Evolutionary conservation across 2,888 invertebrate genomes (phyloP).

Genomic region (Mycalesis mineus): DNA sequence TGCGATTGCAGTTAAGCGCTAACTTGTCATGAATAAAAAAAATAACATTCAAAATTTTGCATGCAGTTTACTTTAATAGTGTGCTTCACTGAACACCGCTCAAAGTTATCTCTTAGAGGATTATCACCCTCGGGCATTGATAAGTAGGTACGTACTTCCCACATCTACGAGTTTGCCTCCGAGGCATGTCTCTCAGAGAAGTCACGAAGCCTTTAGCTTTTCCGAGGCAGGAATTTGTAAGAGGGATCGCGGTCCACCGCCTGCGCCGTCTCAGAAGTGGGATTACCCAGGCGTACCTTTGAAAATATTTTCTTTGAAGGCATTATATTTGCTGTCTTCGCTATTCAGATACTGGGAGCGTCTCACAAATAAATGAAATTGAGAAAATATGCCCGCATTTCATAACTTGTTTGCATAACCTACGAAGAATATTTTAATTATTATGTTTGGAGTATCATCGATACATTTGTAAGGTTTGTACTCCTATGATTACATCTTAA

Average conservation of each 20-base stretch:
- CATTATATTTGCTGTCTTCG: not conserved
- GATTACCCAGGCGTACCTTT: slow-evolving; percentile 4
- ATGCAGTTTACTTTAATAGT: not conserved
- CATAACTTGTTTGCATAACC: too few relatives aligned
- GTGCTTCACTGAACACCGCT: not conserved
- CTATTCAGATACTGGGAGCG: not conserved
- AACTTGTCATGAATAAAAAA: not conserved
- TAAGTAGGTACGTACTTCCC: too few relatives aligned
- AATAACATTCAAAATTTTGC: not conserved
- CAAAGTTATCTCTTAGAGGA: slow-evolving; percentile 4
- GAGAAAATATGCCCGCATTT: too few relatives aligned
- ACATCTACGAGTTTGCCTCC: not conserved
- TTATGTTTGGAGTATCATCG: too few relatives aligned
- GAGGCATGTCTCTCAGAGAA: slow-evolving; percentile 8
- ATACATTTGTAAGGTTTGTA: too few relatives aligned
- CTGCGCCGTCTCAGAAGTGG: not conserved
- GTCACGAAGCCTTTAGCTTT: slow-evolving; percentile 6
- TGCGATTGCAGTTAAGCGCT: too few relatives aligned
- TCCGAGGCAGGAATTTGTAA: slow-evolving; percentile 6
- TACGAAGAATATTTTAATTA: too few relatives aligned
- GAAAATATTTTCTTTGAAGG: not conserved
- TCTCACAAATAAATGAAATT: not conserved
- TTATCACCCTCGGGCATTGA: slow-evolving; percentile 4
- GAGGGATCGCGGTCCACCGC: slow-evolving; percentile 10
- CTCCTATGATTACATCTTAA: too few relatives aligned